Evolutionary conservation across 2,113 vertebrate genomes (phyloP), one percentile per base, ranked within the genome.

Genomic region (Gallinago media): DNA sequence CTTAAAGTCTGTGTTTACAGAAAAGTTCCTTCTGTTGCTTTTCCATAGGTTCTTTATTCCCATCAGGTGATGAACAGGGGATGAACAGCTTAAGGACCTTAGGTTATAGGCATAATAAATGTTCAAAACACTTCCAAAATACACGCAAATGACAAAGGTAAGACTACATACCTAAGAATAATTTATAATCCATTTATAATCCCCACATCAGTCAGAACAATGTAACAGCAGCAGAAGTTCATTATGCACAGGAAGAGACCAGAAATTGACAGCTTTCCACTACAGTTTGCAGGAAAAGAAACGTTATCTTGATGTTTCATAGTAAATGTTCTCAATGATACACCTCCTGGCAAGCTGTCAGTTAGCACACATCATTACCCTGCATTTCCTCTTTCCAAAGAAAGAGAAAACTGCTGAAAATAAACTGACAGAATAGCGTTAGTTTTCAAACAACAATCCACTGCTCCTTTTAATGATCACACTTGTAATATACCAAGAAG

Each of bases 221-320:
- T 75, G 22, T 65, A 85, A 46, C 50, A 88, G 72, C 47, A 58
- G 55, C 66, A 83, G 44, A 46, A 47, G 66, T 66, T 95, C 85
- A 81, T 97, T 96, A 95, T 78, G 70, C 49, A 36, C 16, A 23
- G 34, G 36, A 59, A 66, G 65, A 87, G 67, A 89, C 36, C 46
- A 83, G 66, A 94, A 70, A 92, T 54, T 97, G 96, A 91, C 79
- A 96, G 61, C 26, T 96, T 97, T 92, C 74, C 65, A 62, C 68
- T 91, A 31, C 26, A 75, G 58, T 94, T 96, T 96, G 38, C 66
- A 73, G 82, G 74, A 94, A 89, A 97, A 93, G 40, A 94, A 77
- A 86, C 84, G 44, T 80, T 93, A 65, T 40, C 59, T 91, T 94
- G 40, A 29, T 92, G 80, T 96, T 93, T 96, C 65, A 62, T 36